These are phyloP conservation scores for Philaethria dido DNA, from an alignment of 2,888 invertebrate species.

Conservation along the genomic window DNA sequence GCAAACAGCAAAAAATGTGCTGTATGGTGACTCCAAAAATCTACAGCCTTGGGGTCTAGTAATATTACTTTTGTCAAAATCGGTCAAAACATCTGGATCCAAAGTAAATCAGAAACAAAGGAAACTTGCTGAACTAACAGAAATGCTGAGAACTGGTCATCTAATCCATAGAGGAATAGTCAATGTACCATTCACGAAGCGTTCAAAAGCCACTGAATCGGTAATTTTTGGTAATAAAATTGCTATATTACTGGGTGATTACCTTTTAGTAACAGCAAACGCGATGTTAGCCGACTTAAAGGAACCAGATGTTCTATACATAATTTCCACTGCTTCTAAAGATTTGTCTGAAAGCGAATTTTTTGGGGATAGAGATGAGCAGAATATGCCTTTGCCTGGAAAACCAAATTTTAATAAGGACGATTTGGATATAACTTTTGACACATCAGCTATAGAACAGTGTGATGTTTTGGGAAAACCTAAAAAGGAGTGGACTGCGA, in stretches of 20 bases:
- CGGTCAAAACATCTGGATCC: constrained; percentile 84
- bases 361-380: constrained; percentile 89
- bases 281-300: constrained; percentile 90
- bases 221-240: constrained; percentile 95
- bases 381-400: constrained; percentile 89
- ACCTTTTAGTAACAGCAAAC: constrained; percentile 91
- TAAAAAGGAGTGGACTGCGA: constrained; percentile 88
- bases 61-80: constrained; percentile 92
- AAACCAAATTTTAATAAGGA: constrained; percentile 75
- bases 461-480: constrained; percentile 83
- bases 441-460: constrained; percentile 66
- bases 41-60: constrained; percentile 94
- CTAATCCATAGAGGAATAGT: constrained; percentile 88
- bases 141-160: constrained; percentile 94
- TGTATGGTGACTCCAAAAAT: constrained; percentile 92
- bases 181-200: constrained; percentile 78
- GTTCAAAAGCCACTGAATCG: constrained; percentile 85
- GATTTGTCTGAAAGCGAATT: constrained; percentile 94
- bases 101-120: constrained; percentile 82
- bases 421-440: constrained; percentile 68
- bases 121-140: constrained; percentile 87
- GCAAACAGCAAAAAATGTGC: constrained; percentile 92
- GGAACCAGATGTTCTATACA: constrained; percentile 89
- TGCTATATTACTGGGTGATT: constrained; percentile 93
- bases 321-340: constrained; percentile 91